Percentiles rank a stretch among this genome's conserved stretches.
Conservation (phyloP, 2,113 vertebrate genomes). For the Ophthalmolycus amberensis region DNA sequence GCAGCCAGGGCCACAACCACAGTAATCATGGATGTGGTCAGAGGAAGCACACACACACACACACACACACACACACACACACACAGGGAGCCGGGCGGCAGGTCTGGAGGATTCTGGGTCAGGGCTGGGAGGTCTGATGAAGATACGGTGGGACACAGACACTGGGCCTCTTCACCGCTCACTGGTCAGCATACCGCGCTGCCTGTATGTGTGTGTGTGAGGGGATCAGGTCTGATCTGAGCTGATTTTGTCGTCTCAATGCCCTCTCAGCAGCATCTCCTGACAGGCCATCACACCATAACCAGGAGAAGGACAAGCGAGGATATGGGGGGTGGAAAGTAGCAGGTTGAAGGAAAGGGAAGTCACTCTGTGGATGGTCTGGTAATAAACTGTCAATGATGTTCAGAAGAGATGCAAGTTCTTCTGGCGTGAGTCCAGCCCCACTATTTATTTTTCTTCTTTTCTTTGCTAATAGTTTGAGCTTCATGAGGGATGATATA, state of each 20-base stretch:
- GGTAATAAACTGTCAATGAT: background rate
- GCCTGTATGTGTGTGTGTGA: conserved; percentile 25
- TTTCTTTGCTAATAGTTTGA: background rate
- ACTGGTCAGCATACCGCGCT: conserved; percentile 60
- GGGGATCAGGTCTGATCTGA: conserved; percentile 64
- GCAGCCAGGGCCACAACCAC: conserved; percentile 46
- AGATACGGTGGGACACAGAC: conserved; percentile 68
- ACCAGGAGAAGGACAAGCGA: conserved; percentile 42
- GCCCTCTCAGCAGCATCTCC: conserved; percentile 52
- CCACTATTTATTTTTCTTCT: background rate
- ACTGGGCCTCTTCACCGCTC: conserved; percentile 66
- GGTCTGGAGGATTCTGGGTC: conserved; percentile 78
- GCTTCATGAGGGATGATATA: background rate
- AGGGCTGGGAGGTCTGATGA: conserved; percentile 73
- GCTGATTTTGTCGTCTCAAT: conserved; percentile 44
- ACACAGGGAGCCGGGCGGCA: conserved; percentile 22
- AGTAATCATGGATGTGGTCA: conserved; percentile 57
- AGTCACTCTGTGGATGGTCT: background rate
- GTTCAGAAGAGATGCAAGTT: background rate
- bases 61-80: background rate
- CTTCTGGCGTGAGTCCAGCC: too few species aligned
- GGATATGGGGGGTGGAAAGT: conserved; percentile 8
- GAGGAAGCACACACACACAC: conserved; percentile 20
- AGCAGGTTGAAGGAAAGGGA: conserved; percentile 8
- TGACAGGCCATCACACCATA: conserved; percentile 65